These are phyloP conservation scores for Aspidiotus destructor DNA, from an alignment of 2,888 invertebrate species.

Conservation along the genomic window DNA sequence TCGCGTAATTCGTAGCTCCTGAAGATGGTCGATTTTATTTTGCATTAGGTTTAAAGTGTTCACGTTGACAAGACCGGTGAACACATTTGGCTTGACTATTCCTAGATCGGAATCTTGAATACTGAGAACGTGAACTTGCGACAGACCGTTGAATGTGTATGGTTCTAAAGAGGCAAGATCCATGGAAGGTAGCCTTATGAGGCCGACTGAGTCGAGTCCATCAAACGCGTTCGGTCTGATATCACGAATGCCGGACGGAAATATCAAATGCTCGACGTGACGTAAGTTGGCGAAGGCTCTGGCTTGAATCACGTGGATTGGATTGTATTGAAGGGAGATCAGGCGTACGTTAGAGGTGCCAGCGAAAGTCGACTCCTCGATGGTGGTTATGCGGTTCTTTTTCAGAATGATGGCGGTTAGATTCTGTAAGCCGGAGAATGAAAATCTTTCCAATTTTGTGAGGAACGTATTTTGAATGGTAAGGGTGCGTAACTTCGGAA, in stretches of 20 bases:
- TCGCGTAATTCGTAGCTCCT: constrained; percentile 60
- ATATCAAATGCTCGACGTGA: constrained; percentile 69
- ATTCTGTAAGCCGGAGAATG: constrained; percentile 74
- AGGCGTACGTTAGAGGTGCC: constrained; percentile 74
- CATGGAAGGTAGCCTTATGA: constrained; percentile 73
- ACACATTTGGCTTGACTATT: constrained; percentile 57
- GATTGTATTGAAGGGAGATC: constrained; percentile 74
- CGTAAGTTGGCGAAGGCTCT: constrained; percentile 63
- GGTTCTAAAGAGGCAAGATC: constrained; percentile 61
- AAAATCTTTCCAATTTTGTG: constrained; percentile 66
- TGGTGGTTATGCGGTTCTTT: constrained; percentile 60
- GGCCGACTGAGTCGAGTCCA: constrained; percentile 70
- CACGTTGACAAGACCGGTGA: constrained; percentile 63
- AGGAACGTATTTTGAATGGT: constrained; percentile 81
- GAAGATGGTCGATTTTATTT: constrained; percentile 74
- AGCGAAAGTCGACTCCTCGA: constrained; percentile 67
- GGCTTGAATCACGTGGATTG: constrained; percentile 49
- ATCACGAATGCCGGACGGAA: constrained; percentile 67
- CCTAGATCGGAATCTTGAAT: constrained; percentile 76
- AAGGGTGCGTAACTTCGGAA: constrained; percentile 65
- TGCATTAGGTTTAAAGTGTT: constrained; percentile 65
- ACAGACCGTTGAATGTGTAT: constrained; percentile 66
- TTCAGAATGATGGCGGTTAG: constrained; percentile 60
- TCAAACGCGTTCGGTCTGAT: constrained; percentile 73
- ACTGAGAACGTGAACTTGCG: constrained; percentile 62